These are phyloP conservation scores for Gonocerus acuteangulatus DNA, from an alignment of 2,888 invertebrate species.

Conservation along the genomic window DNA sequence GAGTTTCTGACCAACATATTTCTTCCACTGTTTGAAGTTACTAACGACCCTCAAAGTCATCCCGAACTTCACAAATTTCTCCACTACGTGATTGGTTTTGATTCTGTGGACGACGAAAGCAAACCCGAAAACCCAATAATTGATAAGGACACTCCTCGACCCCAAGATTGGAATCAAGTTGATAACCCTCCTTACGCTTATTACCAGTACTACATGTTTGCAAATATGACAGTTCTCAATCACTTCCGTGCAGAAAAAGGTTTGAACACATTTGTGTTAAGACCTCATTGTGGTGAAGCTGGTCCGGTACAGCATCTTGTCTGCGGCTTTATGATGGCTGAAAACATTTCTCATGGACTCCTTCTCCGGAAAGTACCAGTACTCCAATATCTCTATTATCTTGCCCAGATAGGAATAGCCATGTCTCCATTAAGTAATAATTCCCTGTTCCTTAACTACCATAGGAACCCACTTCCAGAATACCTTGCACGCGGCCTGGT, in stretches of 20 bases:
- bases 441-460: conserved; percentile 95
- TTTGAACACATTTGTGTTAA: conserved; percentile 82
- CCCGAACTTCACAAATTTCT: conserved; percentile 84
- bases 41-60: conserved; percentile 83
- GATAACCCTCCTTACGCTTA: conserved; percentile 98
- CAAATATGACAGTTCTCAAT: conserved; percentile 93
- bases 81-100: conserved; percentile 81
- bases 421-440: conserved; percentile 99
- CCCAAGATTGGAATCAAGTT: conserved; percentile 74
- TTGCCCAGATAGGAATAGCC: conserved; percentile 94
- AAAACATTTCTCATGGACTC: conserved; percentile 96
- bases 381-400: conserved; percentile 93
- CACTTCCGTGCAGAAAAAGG: conserved; percentile 88
- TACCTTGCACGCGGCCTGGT: conserved; percentile 88
- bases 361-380: conserved; percentile 94
- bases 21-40: conserved; percentile 90
- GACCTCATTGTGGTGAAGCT: conserved; percentile 98
- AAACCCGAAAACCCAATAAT: conserved; percentile 92
- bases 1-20: conserved; percentile 92
- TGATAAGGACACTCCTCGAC: conserved; percentile 70
- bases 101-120: conserved; percentile 98
- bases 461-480: conserved; percentile 95
- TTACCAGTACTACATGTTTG: conserved; percentile 96
- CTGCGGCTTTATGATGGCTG: conserved; percentile 90
- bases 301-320: conserved; percentile 95